A percentile compares a stretch with the other conserved stretches of the same genome.
phyloP scores from a whole-genome alignment of 2,888 invertebrate species.

The Sarcophaga rosellei region DNA sequence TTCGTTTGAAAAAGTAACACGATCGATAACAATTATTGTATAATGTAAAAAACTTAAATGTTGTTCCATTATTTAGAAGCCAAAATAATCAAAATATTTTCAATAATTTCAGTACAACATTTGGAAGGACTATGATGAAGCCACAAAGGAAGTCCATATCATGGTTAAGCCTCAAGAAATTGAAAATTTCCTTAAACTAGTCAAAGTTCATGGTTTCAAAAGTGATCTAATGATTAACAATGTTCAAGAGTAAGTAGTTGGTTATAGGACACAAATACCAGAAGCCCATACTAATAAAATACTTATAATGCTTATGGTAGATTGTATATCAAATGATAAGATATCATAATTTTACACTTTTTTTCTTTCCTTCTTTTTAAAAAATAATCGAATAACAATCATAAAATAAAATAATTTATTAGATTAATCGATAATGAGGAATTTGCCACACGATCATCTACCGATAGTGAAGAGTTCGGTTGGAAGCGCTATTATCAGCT shows the following conservation, averaged over 20 bases:
- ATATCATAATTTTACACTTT: background rate
- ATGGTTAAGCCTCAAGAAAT: conserved; percentile 84
- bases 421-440: conserved; percentile 83
- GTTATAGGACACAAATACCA: background rate
- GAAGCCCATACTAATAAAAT: background rate
- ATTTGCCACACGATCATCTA: conserved; percentile 56
- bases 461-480: conserved; percentile 79
- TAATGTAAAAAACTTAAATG: no score
- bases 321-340: conserved; percentile 12
- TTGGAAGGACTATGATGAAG: conserved; percentile 78
- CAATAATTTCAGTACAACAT: conserved; percentile 72
- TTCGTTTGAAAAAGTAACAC: no score
- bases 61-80: no score
- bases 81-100: no score
- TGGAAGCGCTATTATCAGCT: conserved; percentile 85
- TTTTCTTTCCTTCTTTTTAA: background rate
- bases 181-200: conserved; percentile 80
- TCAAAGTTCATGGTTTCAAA: conserved; percentile 79
- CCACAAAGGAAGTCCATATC: conserved; percentile 81
- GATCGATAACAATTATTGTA: no score
- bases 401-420: conserved; percentile 20
- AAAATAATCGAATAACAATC: background rate
- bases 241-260: conserved; percentile 84
- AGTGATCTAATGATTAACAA: conserved; percentile 82
- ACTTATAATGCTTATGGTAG: conserved; percentile 7